phyloP scores from a whole-genome alignment of 2,888 invertebrate genomes.

The Himalopsyche kuldschensis region DNA sequence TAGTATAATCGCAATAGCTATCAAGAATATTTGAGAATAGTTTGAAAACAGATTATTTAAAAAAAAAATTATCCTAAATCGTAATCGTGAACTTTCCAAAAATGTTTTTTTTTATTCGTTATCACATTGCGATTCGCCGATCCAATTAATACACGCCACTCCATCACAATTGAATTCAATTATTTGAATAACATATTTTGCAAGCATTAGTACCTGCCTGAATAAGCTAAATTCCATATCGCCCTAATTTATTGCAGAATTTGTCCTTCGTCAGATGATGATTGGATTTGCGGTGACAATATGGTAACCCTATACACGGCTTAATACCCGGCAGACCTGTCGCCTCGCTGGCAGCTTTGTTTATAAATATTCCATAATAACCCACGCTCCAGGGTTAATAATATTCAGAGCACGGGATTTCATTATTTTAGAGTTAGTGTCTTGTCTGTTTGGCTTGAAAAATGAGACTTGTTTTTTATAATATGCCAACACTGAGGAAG shows the following conservation, averaged over 20 bases:
- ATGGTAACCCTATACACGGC: neutral
- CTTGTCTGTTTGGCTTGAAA: conserved; percentile 15
- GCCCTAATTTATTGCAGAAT: neutral
- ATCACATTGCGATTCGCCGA: too few relatives aligned
- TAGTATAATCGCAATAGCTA: too few relatives aligned
- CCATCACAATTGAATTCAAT: too few relatives aligned
- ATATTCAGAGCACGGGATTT: conserved; percentile 22
- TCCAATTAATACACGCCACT: too few relatives aligned
- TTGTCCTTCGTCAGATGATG: neutral
- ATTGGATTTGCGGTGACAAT: neutral
- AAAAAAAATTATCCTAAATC: too few relatives aligned
- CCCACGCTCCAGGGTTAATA: conserved; percentile 16
- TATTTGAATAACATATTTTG: too few relatives aligned
- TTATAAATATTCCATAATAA: conserved; percentile 29
- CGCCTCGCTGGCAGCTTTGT: conserved; percentile 9
- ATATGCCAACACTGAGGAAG: neutral
- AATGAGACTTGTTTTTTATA: conserved; percentile 11
- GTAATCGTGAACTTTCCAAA: too few relatives aligned
- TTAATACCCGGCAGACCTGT: neutral
- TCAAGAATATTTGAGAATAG: too few relatives aligned
- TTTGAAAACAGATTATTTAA: too few relatives aligned
- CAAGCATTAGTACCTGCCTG: neutral
- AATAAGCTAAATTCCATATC: neutral
- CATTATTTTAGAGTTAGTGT: conserved; percentile 17
- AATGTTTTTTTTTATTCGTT: too few relatives aligned